phyloP scores from a whole-genome alignment of 2,797 vertebrate species.

The Euphonia xanthogaster region DNA sequence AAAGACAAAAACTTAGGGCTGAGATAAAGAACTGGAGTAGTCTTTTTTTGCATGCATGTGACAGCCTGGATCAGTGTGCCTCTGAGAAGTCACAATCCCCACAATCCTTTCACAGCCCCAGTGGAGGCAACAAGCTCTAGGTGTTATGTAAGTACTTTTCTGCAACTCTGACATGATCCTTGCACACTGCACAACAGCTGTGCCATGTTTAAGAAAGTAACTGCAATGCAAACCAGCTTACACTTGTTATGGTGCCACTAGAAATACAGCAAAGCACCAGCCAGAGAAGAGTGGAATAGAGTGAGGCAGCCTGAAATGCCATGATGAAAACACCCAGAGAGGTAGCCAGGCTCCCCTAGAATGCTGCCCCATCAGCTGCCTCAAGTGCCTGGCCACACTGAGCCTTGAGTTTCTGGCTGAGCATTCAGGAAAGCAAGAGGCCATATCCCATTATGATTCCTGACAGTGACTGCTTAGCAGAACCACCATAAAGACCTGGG shows the following conservation, averaged over 20 bases:
- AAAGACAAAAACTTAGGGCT: neutral
- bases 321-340: neutral
- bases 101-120: neutral
- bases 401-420: neutral
- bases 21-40: fast-evolving
- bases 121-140: neutral
- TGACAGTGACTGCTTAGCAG: neutral
- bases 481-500: neutral
- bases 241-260: neutral
- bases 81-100: neutral
- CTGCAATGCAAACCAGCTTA: neutral
- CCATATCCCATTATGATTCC: neutral
- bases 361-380: neutral
- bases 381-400: fast-evolving
- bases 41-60: neutral
- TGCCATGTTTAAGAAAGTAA: fast-evolving
- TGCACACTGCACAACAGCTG: fast-evolving
- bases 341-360: neutral
- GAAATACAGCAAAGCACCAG: neutral
- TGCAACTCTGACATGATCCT: neutral
- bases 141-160: neutral
- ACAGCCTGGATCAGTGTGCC: neutral
- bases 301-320: neutral
- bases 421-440: neutral
- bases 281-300: neutral